A percentile compares a stretch with the other conserved stretches of the same genome.
phyloP scores from a whole-genome alignment of 2,888 invertebrate genomes.

The Ariolimax columbianus region DNA sequence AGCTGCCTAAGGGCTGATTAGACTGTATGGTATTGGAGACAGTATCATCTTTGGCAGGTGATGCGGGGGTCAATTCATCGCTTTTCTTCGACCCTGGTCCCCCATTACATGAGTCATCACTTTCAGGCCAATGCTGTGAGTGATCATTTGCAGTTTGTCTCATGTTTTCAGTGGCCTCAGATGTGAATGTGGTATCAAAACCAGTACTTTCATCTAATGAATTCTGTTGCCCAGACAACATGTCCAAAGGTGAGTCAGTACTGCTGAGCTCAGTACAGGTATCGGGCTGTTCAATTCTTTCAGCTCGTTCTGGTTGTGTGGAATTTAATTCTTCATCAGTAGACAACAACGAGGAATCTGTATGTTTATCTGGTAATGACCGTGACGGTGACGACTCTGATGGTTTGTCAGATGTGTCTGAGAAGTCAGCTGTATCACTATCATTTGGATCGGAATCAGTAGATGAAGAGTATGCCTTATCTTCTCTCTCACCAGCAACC shows the following conservation, averaged over 20 bases:
- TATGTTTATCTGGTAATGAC: neutral
- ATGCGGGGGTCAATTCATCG: neutral
- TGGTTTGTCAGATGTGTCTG: neutral
- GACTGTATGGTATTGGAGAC: neutral
- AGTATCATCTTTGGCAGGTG: neutral
- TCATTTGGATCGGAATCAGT: neutral
- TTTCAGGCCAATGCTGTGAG: neutral
- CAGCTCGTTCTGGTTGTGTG: neutral
- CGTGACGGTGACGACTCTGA: neutral
- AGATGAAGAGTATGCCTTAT: neutral
- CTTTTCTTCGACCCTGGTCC: neutral
- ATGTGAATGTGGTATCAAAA: constrained; percentile 14
- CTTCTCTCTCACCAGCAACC: constrained; percentile 27
- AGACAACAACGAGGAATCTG: neutral
- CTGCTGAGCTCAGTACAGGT: neutral
- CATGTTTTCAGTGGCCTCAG: neutral
- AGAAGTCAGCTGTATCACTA: neutral
- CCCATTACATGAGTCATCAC: neutral
- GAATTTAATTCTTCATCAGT: neutral
- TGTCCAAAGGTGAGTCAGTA: neutral
- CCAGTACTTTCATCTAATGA: constrained; percentile 28
- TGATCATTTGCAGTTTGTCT: neutral
- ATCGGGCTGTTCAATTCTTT: neutral
- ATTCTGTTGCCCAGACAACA: neutral
- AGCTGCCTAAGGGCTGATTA: neutral